These are phyloP conservation scores for Asobara japonica DNA, from an alignment of 1,140 invertebrate species.

Conservation along the genomic window DNA sequence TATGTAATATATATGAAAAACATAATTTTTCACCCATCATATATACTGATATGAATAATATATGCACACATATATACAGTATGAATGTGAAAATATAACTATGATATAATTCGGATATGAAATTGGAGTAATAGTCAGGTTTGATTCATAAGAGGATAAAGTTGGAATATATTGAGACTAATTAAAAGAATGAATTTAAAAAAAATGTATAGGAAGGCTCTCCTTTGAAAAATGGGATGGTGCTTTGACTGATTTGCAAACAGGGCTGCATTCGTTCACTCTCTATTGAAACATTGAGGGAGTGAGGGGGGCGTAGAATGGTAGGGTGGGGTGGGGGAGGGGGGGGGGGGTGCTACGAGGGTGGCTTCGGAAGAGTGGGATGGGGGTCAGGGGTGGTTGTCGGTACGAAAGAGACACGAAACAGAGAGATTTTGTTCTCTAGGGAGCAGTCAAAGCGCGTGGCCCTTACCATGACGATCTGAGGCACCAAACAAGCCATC, in stretches of 20 bases:
- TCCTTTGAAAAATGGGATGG: conserved; percentile 50
- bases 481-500: conserved; percentile 58
- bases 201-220: conserved; percentile 22
- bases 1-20: too few species aligned
- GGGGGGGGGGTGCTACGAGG: conserved; percentile 32
- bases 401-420: conserved; percentile 19
- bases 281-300: conserved; percentile 34
- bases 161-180: neutral
- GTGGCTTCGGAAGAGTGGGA: neutral
- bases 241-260: conserved; percentile 60
- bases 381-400: neutral
- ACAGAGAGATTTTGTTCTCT: conserved; percentile 65
- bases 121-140: too few species aligned
- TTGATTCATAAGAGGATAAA: too few species aligned
- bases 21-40: too few species aligned
- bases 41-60: too few species aligned
- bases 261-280: conserved; percentile 41
- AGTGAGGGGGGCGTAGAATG: conserved; percentile 32
- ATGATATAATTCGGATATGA: too few species aligned
- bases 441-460: conserved; percentile 65
- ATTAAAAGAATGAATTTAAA: conserved; percentile 17
- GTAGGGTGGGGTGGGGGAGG: conserved; percentile 28
- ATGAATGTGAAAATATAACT: too few species aligned
- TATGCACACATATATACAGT: too few species aligned
- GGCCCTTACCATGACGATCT: conserved; percentile 61